Evolutionary conservation across 1,140 invertebrate genomes (phyloP).

Genomic region (Drosophila gunungcola): DNA sequence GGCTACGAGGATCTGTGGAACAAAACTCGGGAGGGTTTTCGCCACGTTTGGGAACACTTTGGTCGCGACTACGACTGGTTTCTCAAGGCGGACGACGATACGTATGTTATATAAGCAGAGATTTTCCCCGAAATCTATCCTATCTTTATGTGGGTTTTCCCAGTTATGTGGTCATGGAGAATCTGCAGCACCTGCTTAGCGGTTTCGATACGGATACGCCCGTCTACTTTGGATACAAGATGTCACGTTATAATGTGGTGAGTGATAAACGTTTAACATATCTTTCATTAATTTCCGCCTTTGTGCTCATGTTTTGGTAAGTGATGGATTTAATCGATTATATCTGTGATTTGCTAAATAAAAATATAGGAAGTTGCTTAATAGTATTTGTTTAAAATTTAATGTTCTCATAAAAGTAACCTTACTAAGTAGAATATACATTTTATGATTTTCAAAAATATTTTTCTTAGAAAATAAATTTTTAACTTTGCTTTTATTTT

Average conservation of each 20-base stretch:
- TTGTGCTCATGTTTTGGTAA: conserved; percentile 29
- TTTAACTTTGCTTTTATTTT: no score
- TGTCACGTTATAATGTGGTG: conserved; percentile 84
- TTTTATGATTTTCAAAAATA: no score
- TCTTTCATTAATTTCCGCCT: conserved; percentile 8
- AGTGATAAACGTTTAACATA: conserved; percentile 22
- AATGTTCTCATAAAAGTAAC: no score
- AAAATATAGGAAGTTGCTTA: background rate
- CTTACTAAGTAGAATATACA: no score
- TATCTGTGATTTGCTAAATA: background rate
- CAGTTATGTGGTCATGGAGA: conserved; percentile 93
- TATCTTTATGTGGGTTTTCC: background rate
- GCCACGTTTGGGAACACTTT: conserved; percentile 93
- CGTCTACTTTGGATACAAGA: conserved; percentile 94
- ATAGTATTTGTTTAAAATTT: no score
- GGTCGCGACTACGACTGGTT: conserved; percentile 95
- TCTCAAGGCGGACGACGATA: conserved; percentile 97
- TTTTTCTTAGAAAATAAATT: no score
- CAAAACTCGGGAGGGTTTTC: conserved; percentile 97
- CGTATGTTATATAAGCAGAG: conserved; percentile 86
- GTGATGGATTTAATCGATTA: conserved; percentile 19
- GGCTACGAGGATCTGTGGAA: conserved; percentile 96
- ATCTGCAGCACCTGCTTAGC: conserved; percentile 93
- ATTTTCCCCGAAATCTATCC: background rate
- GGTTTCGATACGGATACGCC: conserved; percentile 89